Conservation (phyloP, 2,113 vertebrate species). For the Athene noctua region DNA sequence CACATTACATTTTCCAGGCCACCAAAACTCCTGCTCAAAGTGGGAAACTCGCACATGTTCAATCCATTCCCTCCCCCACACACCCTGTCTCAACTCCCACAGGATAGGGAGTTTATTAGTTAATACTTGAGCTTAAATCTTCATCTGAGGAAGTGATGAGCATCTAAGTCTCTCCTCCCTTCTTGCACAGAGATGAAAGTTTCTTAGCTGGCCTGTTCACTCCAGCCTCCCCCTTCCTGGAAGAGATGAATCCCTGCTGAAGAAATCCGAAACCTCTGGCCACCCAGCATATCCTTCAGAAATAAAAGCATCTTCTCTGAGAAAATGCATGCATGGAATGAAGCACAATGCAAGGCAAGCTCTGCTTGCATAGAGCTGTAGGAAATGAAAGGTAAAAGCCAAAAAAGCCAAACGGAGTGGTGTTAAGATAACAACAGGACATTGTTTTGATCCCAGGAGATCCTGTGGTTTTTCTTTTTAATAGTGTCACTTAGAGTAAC, state of each 20-base stretch:
- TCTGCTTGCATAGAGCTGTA: background rate
- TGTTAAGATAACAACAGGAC: conserved; percentile 60
- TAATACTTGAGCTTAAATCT: conserved; percentile 19
- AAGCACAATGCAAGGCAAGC: conserved; percentile 17
- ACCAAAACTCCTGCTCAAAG: background rate
- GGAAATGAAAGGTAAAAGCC: conserved; percentile 29
- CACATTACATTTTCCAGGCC: conserved; percentile 45
- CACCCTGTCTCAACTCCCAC: background rate
- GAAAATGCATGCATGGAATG: conserved; percentile 34
- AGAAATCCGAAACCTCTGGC: conserved; percentile 42
- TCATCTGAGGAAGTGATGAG: background rate
- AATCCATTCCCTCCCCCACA: background rate
- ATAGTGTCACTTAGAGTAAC: conserved; percentile 60
- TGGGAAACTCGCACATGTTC: background rate
- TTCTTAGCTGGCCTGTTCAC: background rate
- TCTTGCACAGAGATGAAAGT: background rate
- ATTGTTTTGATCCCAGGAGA: conserved; percentile 45
- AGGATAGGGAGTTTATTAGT: conserved; percentile 35
- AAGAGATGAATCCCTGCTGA: conserved; percentile 22
- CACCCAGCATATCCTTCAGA: conserved; percentile 38
- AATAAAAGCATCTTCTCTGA: conserved; percentile 39
- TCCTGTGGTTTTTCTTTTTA: conserved; percentile 52
- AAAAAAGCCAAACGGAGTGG: conserved; percentile 24
- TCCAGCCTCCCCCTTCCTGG: background rate
- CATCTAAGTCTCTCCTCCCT: conserved; percentile 35